Percentiles rank a stretch among this genome's conserved stretches.
Evolutionary conservation across 2,888 invertebrate species (phyloP).

Genomic region (Sympetrum striolatum): DNA sequence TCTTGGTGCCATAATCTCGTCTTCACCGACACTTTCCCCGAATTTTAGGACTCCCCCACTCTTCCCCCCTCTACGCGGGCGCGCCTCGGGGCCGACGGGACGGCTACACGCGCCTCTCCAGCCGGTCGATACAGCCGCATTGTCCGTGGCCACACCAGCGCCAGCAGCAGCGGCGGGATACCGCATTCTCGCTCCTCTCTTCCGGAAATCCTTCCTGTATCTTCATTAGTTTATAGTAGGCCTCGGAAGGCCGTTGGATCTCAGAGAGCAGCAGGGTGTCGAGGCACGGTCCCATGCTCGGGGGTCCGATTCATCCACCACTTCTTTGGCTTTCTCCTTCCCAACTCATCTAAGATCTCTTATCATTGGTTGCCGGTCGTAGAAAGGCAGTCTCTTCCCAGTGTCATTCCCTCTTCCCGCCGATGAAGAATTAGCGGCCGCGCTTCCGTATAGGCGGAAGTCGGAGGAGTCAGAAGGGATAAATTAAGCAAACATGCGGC

Average conservation of each 20-base stretch:
- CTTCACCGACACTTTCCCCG: constrained; percentile 39
- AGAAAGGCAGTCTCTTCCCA: not conserved
- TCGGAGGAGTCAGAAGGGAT: constrained; percentile 3
- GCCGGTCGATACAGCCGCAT: constrained; percentile 2
- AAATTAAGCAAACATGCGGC: constrained; percentile 27
- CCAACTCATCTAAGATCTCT: not conserved
- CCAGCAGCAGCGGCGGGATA: constrained; percentile 29
- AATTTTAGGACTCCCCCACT: constrained; percentile 28
- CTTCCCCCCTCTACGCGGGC: constrained; percentile 31
- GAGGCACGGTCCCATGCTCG: not conserved
- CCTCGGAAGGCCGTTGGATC: constrained; percentile 40
- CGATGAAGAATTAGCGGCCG: constrained; percentile 25
- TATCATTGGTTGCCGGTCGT: constrained; percentile 7
- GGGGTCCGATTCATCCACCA: not conserved
- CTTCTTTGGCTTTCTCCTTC: not conserved
- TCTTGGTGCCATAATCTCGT: constrained; percentile 6
- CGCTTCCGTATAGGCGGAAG: constrained; percentile 4
- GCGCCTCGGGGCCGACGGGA: constrained; percentile 11
- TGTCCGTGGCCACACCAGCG: constrained; percentile 22
- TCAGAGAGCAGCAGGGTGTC: constrained; percentile 21
- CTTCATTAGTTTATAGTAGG: constrained; percentile 34
- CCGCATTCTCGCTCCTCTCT: constrained; percentile 14
- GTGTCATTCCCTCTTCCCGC: constrained; percentile 9
- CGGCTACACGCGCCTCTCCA: constrained; percentile 6
- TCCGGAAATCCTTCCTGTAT: constrained; percentile 20